A percentile compares a stretch with the other conserved stretches of the same genome.
These are phyloP conservation scores for Syrrhaptes paradoxus DNA, from an alignment of 2,113 vertebrate genomes.

Conservation along the genomic window DNA sequence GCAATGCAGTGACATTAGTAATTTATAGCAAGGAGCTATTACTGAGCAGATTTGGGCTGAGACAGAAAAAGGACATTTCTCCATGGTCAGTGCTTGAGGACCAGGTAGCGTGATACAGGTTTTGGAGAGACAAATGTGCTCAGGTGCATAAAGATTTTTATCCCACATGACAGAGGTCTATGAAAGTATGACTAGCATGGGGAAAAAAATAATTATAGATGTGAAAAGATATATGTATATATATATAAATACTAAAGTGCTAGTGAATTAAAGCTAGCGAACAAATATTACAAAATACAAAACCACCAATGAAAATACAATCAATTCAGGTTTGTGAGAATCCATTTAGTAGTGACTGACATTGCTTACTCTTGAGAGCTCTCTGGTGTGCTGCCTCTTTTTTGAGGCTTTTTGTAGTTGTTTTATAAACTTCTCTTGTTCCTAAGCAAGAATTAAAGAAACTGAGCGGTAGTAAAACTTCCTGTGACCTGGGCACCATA, in stretches of 20 bases:
- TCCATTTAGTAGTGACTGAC: neutral
- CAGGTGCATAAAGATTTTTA: neutral
- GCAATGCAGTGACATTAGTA: neutral
- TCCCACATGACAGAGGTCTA: neutral
- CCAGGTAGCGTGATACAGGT: neutral
- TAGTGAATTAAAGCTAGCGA: neutral
- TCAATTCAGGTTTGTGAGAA: neutral
- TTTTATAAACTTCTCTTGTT: neutral
- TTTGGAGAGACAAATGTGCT: neutral
- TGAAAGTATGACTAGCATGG: neutral
- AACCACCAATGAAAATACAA: neutral
- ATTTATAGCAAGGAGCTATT: neutral
- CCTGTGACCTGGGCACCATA: neutral
- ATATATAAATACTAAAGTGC: neutral
- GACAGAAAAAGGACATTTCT: neutral
- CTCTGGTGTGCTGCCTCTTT: neutral
- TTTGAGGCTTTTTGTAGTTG: neutral
- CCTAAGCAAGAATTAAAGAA: neutral
- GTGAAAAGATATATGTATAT: neutral
- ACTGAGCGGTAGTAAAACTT: neutral
- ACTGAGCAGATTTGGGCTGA: neutral
- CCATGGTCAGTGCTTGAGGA: neutral
- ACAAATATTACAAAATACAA: neutral
- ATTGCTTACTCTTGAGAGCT: neutral
- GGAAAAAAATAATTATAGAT: neutral